phyloP scores from a whole-genome alignment of 2,888 invertebrate genomes.

The Eremobia ochroleuca region DNA sequence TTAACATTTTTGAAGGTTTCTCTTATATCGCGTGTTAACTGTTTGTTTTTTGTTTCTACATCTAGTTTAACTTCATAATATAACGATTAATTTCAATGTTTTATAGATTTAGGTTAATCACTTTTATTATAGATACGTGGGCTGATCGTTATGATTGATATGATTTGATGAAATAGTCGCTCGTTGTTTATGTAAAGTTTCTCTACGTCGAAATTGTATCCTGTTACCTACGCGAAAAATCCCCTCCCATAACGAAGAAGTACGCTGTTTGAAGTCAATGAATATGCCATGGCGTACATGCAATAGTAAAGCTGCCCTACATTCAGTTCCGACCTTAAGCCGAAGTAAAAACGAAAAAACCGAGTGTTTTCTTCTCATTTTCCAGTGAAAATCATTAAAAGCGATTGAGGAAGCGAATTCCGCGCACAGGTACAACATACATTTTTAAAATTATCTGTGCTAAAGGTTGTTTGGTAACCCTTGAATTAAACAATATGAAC shows the following conservation, averaged over 20 bases:
- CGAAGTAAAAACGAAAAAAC: slow-evolving; percentile 46
- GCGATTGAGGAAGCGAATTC: slow-evolving; percentile 53
- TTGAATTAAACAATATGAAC: slow-evolving; percentile 37
- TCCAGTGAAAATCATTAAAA: slow-evolving; percentile 58
- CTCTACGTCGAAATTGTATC: neutral
- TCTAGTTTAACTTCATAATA: neutral
- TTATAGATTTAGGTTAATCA: no score
- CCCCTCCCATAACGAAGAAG: neutral
- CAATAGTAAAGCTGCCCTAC: slow-evolving; percentile 50
- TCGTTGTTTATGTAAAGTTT: neutral
- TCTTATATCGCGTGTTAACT: no score
- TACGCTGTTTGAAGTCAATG: slow-evolving; percentile 33
- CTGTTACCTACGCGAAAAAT: neutral
- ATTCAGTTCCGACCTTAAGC: slow-evolving; percentile 52
- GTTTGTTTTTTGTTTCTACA: neutral
- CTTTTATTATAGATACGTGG: neutral
- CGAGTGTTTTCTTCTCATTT: slow-evolving; percentile 44
- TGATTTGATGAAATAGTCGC: neutral
- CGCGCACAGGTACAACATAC: slow-evolving; percentile 35
- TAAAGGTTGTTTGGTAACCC: slow-evolving; percentile 35
- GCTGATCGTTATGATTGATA: neutral
- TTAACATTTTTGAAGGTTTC: no score
- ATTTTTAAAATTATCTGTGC: slow-evolving; percentile 49
- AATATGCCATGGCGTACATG: slow-evolving; percentile 49
- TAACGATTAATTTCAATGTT: no score